These are phyloP conservation scores for Esox lucius DNA, from an alignment of 2,797 vertebrate species.

Conservation along the genomic window DNA sequence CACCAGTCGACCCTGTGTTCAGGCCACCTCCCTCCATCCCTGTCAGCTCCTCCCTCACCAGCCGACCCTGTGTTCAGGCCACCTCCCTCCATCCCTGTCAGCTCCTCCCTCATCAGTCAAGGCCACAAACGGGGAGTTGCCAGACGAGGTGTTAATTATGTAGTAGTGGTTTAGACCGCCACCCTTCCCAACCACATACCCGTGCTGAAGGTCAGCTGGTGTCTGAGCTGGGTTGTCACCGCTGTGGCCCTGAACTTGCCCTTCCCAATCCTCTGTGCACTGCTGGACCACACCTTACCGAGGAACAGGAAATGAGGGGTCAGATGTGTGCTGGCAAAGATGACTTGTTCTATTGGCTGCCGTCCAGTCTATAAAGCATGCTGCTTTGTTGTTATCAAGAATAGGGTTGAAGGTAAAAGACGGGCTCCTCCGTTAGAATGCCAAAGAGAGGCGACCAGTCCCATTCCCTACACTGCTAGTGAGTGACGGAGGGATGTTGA, in stretches of 20 bases:
- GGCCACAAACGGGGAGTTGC: not conserved
- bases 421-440: not conserved
- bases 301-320: constrained; percentile 48
- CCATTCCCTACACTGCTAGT: not conserved
- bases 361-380: constrained; percentile 44
- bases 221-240: constrained; percentile 4
- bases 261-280: constrained; percentile 25
- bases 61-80: not conserved
- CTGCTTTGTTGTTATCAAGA: constrained; percentile 39
- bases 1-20: not conserved
- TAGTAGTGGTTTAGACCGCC: not conserved
- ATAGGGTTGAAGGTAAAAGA: not conserved
- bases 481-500: not conserved
- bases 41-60: not conserved
- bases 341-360: constrained; percentile 49
- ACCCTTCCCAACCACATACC: not conserved
- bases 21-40: not conserved
- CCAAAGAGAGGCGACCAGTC: not conserved
- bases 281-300: constrained; percentile 37
- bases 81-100: not conserved
- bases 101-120: not conserved
- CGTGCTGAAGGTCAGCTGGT: not conserved
- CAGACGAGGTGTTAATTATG: not conserved
- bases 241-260: constrained; percentile 34
- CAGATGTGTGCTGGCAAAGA: constrained; percentile 24